Base-by-base conservation (phyloP, 1,140 invertebrate species). In the Scaptomyza graminum region DNA sequence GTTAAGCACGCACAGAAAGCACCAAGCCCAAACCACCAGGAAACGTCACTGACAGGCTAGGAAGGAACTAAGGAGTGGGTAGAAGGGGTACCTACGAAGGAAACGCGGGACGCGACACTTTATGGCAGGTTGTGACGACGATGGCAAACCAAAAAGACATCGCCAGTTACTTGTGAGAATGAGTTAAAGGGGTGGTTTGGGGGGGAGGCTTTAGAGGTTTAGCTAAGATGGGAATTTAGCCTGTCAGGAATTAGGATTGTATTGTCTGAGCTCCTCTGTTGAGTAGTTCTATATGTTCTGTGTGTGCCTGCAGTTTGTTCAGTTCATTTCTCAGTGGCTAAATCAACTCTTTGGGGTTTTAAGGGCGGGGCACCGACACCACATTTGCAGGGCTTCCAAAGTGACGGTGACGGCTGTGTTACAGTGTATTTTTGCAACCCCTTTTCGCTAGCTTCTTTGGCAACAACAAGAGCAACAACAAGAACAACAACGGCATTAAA, bases 381-480 rank as follows among this genome's bases (percentile, higher is more conserved):
- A 77, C 76, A 87, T 76, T 87, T 88, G 68, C 82, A 71, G 74
- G 83, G 83, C 83, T 88, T 88, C 83, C 67, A 68, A 71, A 34
- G 31, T 34, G 31, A 34, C 31, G 31, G 34, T 73, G 60, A 65
- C 18, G 22, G 37, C 55, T 66, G 63, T 64, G 22, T 56, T 34
- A 1, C 31, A 34, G 37, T n/a, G n/a, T 41, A n/a, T 37, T 13
- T 43, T 56, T 46, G 50, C 56, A 28, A 39, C 59, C 56, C 25
- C 71, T 63, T 49, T 66, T 49, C 62, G 46, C 39, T 50, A 46
- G 56, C 55, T 41, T 70, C 69, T 66, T 72, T 55, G 52, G 51
- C 67, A 63, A 50, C 28, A 31, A 31, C 1, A 31, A 31, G 5
- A 6, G 25, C 25, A 25, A 25, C 25, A 25, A 31, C 1, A 31